Conservation (phyloP, 1,140 invertebrate species). For the Archivesica marissinica region DNA sequence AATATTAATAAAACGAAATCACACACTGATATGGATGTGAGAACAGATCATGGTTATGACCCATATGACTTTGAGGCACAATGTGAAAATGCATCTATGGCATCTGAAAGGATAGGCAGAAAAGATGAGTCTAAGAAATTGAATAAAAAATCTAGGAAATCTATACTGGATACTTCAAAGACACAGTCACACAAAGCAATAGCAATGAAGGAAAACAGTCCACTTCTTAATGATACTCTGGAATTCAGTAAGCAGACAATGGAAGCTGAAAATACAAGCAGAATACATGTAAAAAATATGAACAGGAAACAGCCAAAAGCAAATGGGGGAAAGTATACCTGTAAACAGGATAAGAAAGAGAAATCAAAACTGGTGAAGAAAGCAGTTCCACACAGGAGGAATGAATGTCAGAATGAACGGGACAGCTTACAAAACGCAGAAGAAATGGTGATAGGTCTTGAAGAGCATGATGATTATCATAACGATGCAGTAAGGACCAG, state of each 20-base stretch:
- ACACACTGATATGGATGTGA: neutral
- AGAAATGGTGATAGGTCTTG: neutral
- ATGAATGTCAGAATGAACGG: no score
- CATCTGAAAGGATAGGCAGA: constrained; percentile 39
- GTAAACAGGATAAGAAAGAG: no score
- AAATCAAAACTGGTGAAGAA: no score
- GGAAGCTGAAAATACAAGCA: no score
- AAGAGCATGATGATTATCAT: neutral
- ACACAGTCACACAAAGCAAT: neutral
- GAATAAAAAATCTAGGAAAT: constrained; percentile 4
- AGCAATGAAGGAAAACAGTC: neutral
- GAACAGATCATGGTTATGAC: constrained; percentile 9
- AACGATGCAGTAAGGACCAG: neutral
- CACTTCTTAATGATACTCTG: neutral
- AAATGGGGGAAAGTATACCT: neutral
- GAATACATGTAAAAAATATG: no score
- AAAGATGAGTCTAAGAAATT: constrained; percentile 29
- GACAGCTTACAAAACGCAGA: no score
- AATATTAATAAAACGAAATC: neutral
- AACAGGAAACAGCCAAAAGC: no score
- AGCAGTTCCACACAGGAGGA: no score
- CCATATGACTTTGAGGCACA: constrained; percentile 47
- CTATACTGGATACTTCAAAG: neutral
- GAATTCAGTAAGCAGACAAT: no score
- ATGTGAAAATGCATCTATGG: constrained; percentile 42